A percentile compares a stretch with the other conserved stretches of the same genome.
Conservation (phyloP, 2,888 invertebrate genomes). For the Crioceris asparagi region DNA sequence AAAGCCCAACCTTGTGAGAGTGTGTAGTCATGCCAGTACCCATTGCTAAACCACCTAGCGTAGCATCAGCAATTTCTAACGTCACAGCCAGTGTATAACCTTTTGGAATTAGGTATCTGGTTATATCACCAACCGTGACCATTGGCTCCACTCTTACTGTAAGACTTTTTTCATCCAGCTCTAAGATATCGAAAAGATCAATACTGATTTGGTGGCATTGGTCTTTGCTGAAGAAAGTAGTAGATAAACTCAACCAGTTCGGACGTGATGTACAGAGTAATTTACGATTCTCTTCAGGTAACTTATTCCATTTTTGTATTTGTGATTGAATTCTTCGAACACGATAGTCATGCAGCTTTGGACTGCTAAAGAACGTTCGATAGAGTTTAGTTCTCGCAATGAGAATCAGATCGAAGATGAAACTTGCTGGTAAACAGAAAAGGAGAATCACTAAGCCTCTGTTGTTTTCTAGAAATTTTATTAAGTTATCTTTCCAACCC, state of each 20-base stretch:
- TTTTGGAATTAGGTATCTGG: constrained; percentile 49
- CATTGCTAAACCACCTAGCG: constrained; percentile 56
- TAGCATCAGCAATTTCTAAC: constrained; percentile 58
- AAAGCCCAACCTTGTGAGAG: constrained; percentile 59
- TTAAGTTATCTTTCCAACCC: constrained; percentile 31
- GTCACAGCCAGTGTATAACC: constrained; percentile 60
- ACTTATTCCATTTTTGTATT: constrained; percentile 45
- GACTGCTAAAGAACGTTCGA: constrained; percentile 33
- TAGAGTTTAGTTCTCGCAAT: constrained; percentile 35
- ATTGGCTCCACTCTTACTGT: constrained; percentile 56
- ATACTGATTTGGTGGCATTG: constrained; percentile 51
- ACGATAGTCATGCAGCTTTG: constrained; percentile 37
- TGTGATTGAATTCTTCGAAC: constrained; percentile 42
- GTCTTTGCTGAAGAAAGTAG: constrained; percentile 55
- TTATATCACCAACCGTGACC: constrained; percentile 56
- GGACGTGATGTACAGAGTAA: constrained; percentile 55
- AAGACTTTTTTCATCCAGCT: constrained; percentile 45
- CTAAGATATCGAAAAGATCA: constrained; percentile 51
- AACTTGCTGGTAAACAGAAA: constrained; percentile 58
- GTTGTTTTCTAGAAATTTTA: constrained; percentile 49
- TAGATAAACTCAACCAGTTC: constrained; percentile 59
- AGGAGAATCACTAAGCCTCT: constrained; percentile 50
- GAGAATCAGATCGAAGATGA: constrained; percentile 45
- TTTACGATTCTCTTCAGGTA: constrained; percentile 39
- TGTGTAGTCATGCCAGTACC: constrained; percentile 66